Conservation (phyloP, 2,888 invertebrate genomes). For the Therioaphis trifolii region DNA sequence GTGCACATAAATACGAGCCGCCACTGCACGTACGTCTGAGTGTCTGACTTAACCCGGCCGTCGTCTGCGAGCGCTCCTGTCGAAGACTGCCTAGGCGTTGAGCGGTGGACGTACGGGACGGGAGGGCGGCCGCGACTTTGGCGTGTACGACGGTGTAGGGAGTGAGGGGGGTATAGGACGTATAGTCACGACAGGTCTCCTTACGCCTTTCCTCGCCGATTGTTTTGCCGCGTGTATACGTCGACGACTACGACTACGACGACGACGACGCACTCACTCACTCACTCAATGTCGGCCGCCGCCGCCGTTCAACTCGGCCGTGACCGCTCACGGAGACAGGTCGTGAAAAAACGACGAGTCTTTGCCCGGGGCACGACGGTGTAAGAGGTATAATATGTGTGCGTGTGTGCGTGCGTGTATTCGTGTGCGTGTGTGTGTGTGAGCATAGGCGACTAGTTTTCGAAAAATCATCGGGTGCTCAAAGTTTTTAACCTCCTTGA, state of each 20-base stretch:
- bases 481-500: too few species aligned
- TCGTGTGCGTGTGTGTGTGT: too few species aligned
- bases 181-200: not conserved
- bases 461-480: too few species aligned
- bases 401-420: too few species aligned
- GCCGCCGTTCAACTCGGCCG: slow-evolving; percentile 31
- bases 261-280: slow-evolving; percentile 9
- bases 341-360: slow-evolving; percentile 27
- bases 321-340: slow-evolving; percentile 54
- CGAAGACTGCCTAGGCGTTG: not conserved
- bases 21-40: not conserved
- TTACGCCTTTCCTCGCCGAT: not conserved
- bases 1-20: too few species aligned
- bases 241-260: not conserved
- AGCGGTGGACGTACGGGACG: too few species aligned
- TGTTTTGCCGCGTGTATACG: not conserved
- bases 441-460: too few species aligned
- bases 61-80: not conserved
- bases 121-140: too few species aligned
- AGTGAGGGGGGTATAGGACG: too few species aligned
- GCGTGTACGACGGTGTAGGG: too few species aligned
- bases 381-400: too few species aligned
- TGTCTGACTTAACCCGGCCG: not conserved
- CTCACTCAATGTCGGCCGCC: slow-evolving; percentile 36
- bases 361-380: not conserved